These are phyloP conservation scores for Cardiocondyla obscurior DNA, from an alignment of 1,140 invertebrate species.

Conservation along the genomic window DNA sequence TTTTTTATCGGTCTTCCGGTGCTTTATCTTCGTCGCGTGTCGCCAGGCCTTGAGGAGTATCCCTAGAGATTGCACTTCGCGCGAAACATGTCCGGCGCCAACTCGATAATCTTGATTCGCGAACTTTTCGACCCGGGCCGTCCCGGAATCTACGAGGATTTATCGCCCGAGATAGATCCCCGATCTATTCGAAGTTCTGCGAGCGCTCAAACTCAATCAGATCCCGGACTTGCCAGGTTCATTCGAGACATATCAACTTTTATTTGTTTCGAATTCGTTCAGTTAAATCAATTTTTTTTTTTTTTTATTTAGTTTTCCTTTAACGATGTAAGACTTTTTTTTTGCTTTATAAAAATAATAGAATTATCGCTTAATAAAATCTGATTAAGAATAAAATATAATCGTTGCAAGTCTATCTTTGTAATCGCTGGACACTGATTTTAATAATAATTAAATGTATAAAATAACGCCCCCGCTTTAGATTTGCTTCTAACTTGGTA, in stretches of 20 bases:
- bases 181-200: background rate
- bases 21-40: slow-evolving; percentile 52
- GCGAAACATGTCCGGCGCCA: slow-evolving; percentile 12
- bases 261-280: background rate
- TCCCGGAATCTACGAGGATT: background rate
- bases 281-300: background rate
- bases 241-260: background rate
- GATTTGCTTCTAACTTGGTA: too few species aligned
- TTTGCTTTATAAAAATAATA: background rate
- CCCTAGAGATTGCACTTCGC: slow-evolving; percentile 64
- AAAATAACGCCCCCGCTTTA: too few species aligned
- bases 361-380: background rate
- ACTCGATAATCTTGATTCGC: slow-evolving; percentile 33
- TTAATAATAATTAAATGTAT: too few species aligned
- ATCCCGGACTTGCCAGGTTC: background rate
- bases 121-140: background rate
- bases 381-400: background rate
- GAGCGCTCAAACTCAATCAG: background rate
- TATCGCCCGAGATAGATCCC: background rate
- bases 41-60: slow-evolving; percentile 63
- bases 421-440: too few species aligned
- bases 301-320: background rate
- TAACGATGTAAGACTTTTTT: background rate
- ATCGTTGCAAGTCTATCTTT: background rate
- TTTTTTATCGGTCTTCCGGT: slow-evolving; percentile 61